Conservation (phyloP, 2,113 vertebrate species). For the Sebastes schlegelii region DNA sequence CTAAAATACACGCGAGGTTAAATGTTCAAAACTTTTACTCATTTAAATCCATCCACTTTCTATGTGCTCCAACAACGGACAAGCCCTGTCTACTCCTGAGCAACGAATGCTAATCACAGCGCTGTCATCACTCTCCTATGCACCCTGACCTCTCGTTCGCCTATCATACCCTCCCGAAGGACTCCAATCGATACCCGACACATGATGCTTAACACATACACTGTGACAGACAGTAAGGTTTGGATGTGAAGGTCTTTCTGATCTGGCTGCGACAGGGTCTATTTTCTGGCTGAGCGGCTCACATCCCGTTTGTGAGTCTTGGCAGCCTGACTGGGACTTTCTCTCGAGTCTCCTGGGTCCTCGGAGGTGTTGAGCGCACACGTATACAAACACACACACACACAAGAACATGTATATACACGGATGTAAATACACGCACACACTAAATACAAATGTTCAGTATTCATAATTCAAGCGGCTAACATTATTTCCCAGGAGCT, state of each 20-base stretch:
- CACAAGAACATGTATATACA: conserved; percentile 30
- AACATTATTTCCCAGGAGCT: conserved; percentile 68
- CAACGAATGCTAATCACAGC: conserved; percentile 19
- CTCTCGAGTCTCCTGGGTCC: conserved; percentile 66
- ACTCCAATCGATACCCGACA: conserved; percentile 46
- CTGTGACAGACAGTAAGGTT: conserved; percentile 55
- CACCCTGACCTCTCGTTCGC: conserved; percentile 50
- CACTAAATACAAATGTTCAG: conserved; percentile 64
- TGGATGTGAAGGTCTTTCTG: conserved; percentile 52
- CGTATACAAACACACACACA: conserved; percentile 28
- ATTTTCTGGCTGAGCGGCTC: conserved; percentile 76
- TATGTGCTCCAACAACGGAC: neutral
- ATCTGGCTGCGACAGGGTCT: conserved; percentile 55
- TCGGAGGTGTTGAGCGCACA: conserved; percentile 49
- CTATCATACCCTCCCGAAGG: conserved; percentile 32
- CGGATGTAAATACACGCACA: conserved; percentile 33
- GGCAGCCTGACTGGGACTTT: conserved; percentile 74
- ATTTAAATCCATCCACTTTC: conserved; percentile 9
- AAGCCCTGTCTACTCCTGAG: neutral
- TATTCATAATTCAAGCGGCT: conserved; percentile 70
- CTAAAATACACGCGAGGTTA: neutral
- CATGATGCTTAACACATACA: conserved; percentile 41
- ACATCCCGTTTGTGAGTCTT: conserved; percentile 77
- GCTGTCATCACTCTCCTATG: conserved; percentile 43
- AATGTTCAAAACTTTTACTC: neutral